Conservation (phyloP, 2,113 vertebrate species). For the Seriola dumerili region DNA sequence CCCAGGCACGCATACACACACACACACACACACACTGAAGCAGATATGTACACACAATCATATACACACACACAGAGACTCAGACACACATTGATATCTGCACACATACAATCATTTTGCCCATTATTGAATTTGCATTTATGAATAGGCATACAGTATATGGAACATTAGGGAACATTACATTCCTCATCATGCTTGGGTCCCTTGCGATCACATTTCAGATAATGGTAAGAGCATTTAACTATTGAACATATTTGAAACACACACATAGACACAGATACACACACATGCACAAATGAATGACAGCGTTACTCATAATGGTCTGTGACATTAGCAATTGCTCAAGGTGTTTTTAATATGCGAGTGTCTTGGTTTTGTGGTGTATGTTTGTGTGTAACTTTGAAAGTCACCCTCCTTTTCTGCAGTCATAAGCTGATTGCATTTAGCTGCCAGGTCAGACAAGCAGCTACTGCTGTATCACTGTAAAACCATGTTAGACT, state of each 20-base stretch:
- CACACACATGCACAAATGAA: constrained; percentile 12
- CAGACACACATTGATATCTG: constrained; percentile 33
- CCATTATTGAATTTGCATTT: constrained; percentile 70
- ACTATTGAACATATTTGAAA: constrained; percentile 36
- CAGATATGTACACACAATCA: constrained; percentile 19
- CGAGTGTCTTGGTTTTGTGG: background rate
- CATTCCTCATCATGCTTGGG: constrained; percentile 58
- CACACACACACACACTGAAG: constrained; percentile 11
- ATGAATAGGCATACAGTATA: constrained; percentile 51
- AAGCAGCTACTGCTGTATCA: constrained; percentile 12
- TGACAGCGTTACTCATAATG: constrained; percentile 24
- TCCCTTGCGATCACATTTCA: constrained; percentile 43
- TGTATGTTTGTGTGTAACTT: constrained; percentile 1
- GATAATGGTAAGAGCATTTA: constrained; percentile 49
- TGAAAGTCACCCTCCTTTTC: constrained; percentile 15
- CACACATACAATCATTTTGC: constrained; percentile 34
- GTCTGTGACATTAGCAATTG: constrained; percentile 27
- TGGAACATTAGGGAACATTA: constrained; percentile 63
- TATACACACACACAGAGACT: constrained; percentile 3
- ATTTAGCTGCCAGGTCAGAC: constrained; percentile 8
- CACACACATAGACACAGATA: background rate
- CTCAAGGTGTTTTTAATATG: constrained; percentile 18
- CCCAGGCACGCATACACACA: constrained; percentile 7
- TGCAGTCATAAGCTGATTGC: constrained; percentile 22
- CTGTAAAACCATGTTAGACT: constrained; percentile 7